phyloP scores from a whole-genome alignment of 2,797 vertebrate genomes.

The Phalloptychus januarius region DNA sequence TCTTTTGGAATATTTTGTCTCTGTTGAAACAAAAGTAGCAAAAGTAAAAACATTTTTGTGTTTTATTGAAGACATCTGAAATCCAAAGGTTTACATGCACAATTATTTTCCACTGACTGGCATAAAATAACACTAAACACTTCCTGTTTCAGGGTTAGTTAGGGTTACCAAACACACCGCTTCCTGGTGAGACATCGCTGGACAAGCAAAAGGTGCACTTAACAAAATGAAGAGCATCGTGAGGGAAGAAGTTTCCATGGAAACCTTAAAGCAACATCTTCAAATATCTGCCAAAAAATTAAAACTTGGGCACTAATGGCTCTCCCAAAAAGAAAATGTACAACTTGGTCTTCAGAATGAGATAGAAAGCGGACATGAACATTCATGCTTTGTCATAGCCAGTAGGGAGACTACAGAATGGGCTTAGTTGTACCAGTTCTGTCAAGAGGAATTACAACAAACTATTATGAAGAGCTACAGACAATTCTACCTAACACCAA shows the following conservation, averaged over 20 bases:
- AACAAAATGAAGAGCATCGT: neutral
- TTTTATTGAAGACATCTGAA: neutral
- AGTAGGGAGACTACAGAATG: neutral
- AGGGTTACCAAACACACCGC: neutral
- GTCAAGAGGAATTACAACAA: neutral
- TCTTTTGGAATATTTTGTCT: constrained; percentile 87
- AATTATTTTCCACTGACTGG: neutral
- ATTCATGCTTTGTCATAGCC: neutral
- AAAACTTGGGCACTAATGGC: neutral
- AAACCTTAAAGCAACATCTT: neutral
- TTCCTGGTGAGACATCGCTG: neutral
- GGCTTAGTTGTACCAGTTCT: neutral
- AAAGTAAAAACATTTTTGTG: neutral
- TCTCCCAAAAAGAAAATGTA: neutral
- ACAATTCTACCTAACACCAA: neutral
- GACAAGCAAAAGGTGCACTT: neutral
- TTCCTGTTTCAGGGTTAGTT: neutral
- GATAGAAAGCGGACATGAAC: neutral
- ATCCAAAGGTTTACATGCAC: neutral
- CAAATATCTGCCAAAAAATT: neutral
- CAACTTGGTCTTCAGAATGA: neutral
- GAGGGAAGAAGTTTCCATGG: neutral
- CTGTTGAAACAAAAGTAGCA: constrained; percentile 59
- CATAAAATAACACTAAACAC: neutral
- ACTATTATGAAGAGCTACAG: no score